Percentiles rank a stretch among this genome's conserved stretches.
phyloP scores from a whole-genome alignment of 2,797 vertebrate species.

The Basileuterus tristriatus region DNA sequence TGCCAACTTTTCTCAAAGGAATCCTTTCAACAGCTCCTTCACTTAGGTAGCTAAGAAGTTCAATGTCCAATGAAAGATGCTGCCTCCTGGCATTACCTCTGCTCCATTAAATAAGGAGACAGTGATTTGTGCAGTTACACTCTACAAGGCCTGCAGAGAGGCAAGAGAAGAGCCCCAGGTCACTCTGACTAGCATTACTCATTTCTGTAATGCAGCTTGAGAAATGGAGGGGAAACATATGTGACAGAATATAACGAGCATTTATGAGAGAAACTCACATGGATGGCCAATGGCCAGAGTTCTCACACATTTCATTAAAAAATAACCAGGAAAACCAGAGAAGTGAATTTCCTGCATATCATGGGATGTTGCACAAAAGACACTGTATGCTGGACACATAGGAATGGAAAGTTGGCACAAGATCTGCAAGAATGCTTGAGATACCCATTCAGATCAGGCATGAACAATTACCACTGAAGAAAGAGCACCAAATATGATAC shows the following conservation, averaged over 20 bases:
- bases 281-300: conserved; percentile 1
- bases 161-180: neutral
- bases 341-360: neutral
- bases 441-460: neutral
- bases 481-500: neutral
- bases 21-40: conserved; percentile 43
- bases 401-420: neutral
- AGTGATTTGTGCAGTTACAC: neutral
- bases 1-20: conserved; percentile 60
- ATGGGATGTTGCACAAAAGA: neutral
- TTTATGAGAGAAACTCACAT: neutral
- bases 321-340: neutral
- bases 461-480: neutral
- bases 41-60: conserved; percentile 41
- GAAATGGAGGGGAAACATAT: neutral
- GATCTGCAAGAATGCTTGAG: neutral
- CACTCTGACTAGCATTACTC: neutral
- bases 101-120: conserved; percentile 32
- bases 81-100: conserved; percentile 47
- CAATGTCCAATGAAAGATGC: conserved; percentile 21
- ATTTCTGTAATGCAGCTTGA: conserved; percentile 10
- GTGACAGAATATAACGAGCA: neutral
- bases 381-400: neutral
- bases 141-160: neutral
- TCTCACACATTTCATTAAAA: neutral